Evolutionary conservation across 1,140 invertebrate genomes (phyloP).

Genomic region (Diorhabda elongata): DNA sequence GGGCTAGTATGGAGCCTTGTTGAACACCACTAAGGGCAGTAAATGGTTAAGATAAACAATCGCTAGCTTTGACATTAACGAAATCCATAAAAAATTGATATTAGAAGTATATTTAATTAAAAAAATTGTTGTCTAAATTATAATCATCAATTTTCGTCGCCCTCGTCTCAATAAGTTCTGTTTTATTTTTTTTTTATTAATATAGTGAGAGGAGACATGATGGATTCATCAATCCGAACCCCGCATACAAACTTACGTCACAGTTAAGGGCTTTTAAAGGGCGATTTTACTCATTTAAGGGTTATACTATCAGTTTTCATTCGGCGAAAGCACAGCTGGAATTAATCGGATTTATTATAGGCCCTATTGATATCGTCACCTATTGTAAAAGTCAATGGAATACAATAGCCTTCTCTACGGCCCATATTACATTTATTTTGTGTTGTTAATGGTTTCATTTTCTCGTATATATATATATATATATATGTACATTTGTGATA

Average conservation of each 20-base stretch:
- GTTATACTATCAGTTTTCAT: constrained; percentile 32
- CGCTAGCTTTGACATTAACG: no score
- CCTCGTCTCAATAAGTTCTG: no score
- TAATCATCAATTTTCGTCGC: no score
- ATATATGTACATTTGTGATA: constrained; percentile 17
- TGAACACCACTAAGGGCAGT: no score
- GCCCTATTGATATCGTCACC: constrained; percentile 18
- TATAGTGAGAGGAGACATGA: background rate
- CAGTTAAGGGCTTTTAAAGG: constrained; percentile 2
- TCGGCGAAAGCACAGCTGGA: constrained; percentile 37
- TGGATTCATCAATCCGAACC: background rate
- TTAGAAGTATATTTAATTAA: no score
- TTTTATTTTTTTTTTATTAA: no score
- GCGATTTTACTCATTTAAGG: constrained; percentile 27
- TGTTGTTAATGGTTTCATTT: constrained; percentile 18
- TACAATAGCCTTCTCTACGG: background rate
- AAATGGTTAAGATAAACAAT: no score
- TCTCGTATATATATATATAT: constrained; percentile 8
- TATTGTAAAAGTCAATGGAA: constrained; percentile 11
- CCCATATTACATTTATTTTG: constrained; percentile 20
- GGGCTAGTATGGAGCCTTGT: no score
- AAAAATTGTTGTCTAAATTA: no score
- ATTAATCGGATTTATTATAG: constrained; percentile 37
- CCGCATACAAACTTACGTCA: background rate
- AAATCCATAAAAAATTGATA: no score